Evolutionary conservation across 2,888 invertebrate genomes (phyloP), one percentile per base, ranked within the genome.

Genomic region (Noctua janthe): DNA sequence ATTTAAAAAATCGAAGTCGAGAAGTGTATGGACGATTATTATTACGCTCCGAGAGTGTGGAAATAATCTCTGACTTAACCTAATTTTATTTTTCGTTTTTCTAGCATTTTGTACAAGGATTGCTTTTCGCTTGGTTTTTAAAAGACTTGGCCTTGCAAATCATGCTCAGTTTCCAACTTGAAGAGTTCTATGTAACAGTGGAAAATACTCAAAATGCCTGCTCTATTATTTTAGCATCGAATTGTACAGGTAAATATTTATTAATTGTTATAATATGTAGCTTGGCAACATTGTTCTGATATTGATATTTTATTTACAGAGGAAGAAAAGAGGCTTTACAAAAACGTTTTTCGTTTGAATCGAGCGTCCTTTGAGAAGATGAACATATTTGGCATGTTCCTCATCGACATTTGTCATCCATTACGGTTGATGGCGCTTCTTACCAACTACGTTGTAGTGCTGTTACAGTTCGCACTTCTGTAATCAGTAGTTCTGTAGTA

Each of bases 181-280:
- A 82, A 20, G 35, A 62, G 17, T 82, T 85, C 43, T 86, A 85
- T 35, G 3, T 62, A 10, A 67, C 80, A 43, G 35, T 80, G n/a
- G 62, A 62, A 15, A 69, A 66, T 20, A 17, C 39, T 10, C 76
- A 82, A 71, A 66, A 67, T 56, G 54, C 71, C 13, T 85, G 82
- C 6, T 43, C 75, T 2, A n/a, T 79, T 2, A 49, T 81, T 29
- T 56, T 80, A 20, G 71, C 56, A 20, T 70, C 82, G 13, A 74
- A 62, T 39, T 77, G 71, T 64, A 47, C 74, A 78, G 78, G 86
- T 82, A 54, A 35, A 43, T 20, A 20, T 51, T 71, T 51, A 35
- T 51, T 29, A 0, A 47, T 70, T 35, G 35, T 35, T 64, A 39
- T 20, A 54, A 47, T 2, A 20, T 54, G 20, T 23, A 56, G 56